Base-by-base conservation (phyloP, 2,888 invertebrate species). In the Gibbula magus region DNA sequence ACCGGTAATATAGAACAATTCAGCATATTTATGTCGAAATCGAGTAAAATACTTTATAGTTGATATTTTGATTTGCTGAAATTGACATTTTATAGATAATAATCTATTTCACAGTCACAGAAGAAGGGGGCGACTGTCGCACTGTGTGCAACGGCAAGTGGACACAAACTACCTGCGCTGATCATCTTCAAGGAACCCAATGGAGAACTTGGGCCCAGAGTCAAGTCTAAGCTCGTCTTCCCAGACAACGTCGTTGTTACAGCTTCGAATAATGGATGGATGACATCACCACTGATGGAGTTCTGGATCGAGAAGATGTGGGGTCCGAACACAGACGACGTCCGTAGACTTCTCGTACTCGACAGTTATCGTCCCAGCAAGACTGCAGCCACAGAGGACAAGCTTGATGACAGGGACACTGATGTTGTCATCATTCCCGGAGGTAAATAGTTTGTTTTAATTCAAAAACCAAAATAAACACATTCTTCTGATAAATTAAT, bases 261-360 rank as follows among this genome's bases (percentile, higher is more conserved):
- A 74, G 75, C 75, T 5, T 54, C 75, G 53, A 52, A 35, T n/a
- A 75, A 75, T 18, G 75, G 75, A 18, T 75, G 75, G 75, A 75
- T 75, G 75, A 75, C 54, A 7, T 35, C 32, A 32, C 53, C 52
- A 16, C 18, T 32, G 29, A 20, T 75, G 25, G 20, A 35, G n/a
- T 25, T 7, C n/a, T 75, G 53, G 75, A 53, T 45, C 16, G 54
- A 75, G n/a, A 39, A 32, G 22, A 53, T 75, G 16, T n/a, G 53
- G 53, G 75, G 75, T 18, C 75, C 75, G 18, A 45, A 54, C 54
- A 54, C 54, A 3, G 54, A 52, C 20, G 75, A 75, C 20, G 35
- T 32, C 35, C 25, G 54, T 18, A 53, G 75, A 52, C 51, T 75
- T 35, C 35, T 75, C n/a, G 25, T 75, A 13, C 54, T 75, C 25